Conservation (phyloP, 2,797 vertebrate genomes). For the Enteromius mattozi region DNA sequence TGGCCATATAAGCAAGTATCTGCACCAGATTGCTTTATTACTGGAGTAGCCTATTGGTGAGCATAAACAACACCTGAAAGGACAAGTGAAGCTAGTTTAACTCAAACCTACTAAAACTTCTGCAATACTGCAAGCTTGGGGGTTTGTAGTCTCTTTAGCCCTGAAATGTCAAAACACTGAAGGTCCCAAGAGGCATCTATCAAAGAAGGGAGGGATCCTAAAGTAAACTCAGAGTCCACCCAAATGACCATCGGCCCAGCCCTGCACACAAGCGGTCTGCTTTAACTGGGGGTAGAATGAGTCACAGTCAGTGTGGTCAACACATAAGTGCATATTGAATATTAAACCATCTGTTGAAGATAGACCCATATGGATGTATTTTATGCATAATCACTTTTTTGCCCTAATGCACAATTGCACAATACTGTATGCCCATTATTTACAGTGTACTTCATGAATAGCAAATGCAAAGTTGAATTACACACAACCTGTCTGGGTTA, state of each 20-base stretch:
- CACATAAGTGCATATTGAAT: conserved; percentile 2
- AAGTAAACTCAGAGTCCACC: conserved; percentile 30
- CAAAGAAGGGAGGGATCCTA: conserved; percentile 33
- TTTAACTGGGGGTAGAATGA: conserved; percentile 27
- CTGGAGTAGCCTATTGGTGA: conserved; percentile 23
- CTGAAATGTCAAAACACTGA: conserved; percentile 22
- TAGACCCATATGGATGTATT: conserved; percentile 12
- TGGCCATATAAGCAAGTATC: conserved; percentile 21
- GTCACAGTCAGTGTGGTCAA: conserved; percentile 8
- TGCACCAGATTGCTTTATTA: conserved; percentile 49
- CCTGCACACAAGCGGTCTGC: conserved; percentile 10
- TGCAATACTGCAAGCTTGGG: conserved; percentile 5
- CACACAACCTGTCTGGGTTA: neutral
- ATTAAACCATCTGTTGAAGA: neutral
- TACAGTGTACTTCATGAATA: neutral
- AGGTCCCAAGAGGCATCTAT: conserved; percentile 10
- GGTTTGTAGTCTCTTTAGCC: conserved; percentile 19
- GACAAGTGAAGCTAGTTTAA: conserved; percentile 14
- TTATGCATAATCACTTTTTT: neutral
- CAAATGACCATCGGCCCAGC: conserved; percentile 7
- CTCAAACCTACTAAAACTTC: conserved; percentile 27
- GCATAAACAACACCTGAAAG: conserved; percentile 29
- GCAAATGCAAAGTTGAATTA: neutral
- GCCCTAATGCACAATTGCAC: neutral
- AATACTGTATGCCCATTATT: neutral